Conservation (phyloP, 2,888 invertebrate genomes). For the Synergus umbraculus region DNA sequence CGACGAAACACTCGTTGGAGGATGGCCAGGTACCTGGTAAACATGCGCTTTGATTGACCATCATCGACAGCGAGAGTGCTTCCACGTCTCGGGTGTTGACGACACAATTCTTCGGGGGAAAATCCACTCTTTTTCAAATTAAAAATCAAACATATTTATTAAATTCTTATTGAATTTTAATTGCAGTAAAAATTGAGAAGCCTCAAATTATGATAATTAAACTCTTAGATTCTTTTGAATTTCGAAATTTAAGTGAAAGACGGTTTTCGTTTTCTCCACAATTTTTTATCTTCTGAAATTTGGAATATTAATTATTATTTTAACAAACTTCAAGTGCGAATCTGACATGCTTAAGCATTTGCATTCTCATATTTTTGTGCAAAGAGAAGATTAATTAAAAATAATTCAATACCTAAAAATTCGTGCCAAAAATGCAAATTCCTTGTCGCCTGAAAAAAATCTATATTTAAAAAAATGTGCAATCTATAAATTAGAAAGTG, state of each 20-base stretch:
- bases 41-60: conserved; percentile 42
- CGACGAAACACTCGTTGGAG: conserved; percentile 51
- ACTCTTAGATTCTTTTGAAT: too few relatives aligned
- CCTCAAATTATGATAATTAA: too few relatives aligned
- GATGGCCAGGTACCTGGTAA: conserved; percentile 51
- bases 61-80: conserved; percentile 15
- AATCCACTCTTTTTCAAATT: not conserved
- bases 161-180: too few relatives aligned
- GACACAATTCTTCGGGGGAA: not conserved
- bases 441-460: not conserved
- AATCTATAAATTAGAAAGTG: not conserved
- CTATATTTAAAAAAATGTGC: not conserved
- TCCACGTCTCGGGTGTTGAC: not conserved
- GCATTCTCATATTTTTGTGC: not conserved
- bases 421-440: not conserved
- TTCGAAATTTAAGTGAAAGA: too few relatives aligned
- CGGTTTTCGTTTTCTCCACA: too few relatives aligned
- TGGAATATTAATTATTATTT: not conserved
- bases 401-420: not conserved
- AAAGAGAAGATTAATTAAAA: not conserved
- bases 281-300: not conserved
- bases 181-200: too few relatives aligned
- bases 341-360: conserved; percentile 20
- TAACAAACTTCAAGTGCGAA: not conserved
- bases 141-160: too few relatives aligned